These are phyloP conservation scores for Oreochromis tanganicae DNA, from an alignment of 2,113 vertebrate species.

Conservation along the genomic window DNA sequence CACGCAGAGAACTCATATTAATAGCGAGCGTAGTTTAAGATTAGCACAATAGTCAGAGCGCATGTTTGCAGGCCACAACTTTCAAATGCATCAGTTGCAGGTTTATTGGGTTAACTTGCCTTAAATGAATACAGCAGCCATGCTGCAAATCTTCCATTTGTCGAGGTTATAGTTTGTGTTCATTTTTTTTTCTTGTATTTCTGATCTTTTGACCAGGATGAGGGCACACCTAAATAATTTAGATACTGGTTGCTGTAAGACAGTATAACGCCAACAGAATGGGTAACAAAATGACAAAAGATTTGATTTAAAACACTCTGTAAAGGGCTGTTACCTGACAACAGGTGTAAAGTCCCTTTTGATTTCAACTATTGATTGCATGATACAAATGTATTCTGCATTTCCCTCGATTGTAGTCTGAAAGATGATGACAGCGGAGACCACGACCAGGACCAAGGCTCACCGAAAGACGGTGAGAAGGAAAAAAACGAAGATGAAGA, in stretches of 20 bases:
- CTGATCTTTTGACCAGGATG: background rate
- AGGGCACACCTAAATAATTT: background rate
- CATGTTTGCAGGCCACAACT: background rate
- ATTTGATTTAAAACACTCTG: background rate
- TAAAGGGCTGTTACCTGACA: background rate
- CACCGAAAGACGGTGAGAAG: constrained; percentile 78
- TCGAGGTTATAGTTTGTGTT: background rate
- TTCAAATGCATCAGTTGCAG: background rate
- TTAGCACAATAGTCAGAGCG: background rate
- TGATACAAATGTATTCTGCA: background rate
- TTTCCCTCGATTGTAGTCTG: constrained; percentile 51
- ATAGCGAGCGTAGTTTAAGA: background rate
- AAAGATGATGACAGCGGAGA: constrained; percentile 82
- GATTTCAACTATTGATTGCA: background rate
- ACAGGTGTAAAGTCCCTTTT: background rate
- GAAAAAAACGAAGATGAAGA: constrained; percentile 75
- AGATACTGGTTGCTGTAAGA: background rate
- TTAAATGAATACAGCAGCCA: background rate
- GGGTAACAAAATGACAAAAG: background rate
- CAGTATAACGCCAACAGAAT: background rate
- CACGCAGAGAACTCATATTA: background rate
- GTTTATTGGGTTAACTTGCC: background rate
- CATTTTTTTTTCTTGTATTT: background rate
- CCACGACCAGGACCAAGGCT: constrained; percentile 76
- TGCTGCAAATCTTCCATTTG: background rate